Percentiles rank a stretch among this genome's conserved stretches.
phyloP scores from a whole-genome alignment of 2,888 invertebrate species.

The Drosophila anceps region DNA sequence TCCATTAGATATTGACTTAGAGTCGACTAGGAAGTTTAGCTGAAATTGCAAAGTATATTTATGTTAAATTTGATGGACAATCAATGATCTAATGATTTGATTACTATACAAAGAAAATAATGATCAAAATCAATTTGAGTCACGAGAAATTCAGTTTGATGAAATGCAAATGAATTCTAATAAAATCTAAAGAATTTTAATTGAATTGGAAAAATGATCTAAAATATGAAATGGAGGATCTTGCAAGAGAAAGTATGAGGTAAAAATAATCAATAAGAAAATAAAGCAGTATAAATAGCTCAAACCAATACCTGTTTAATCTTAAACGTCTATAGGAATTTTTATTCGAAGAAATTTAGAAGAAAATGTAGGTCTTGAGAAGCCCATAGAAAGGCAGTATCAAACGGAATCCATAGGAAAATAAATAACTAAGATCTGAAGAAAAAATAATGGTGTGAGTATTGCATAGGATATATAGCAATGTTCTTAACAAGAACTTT shows the following conservation, averaged over 20 bases:
- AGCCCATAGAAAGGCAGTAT: neutral
- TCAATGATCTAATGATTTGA: neutral
- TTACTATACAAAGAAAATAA: neutral
- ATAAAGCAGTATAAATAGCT: neutral
- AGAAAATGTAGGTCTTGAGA: neutral
- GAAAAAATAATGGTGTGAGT: neutral
- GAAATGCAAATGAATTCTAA: neutral
- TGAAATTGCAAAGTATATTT: neutral
- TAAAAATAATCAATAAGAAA: neutral
- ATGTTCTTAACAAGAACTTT: too few species aligned
- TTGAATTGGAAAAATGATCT: neutral
- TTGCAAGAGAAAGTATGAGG: neutral
- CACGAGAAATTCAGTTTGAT: neutral
- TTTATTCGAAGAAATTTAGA: too few species aligned
- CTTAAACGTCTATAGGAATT: neutral
- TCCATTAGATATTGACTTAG: neutral
- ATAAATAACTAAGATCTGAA: neutral
- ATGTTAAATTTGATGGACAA: neutral
- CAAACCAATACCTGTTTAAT: neutral
- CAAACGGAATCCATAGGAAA: neutral
- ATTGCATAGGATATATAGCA: too few species aligned
- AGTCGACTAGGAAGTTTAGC: constrained; percentile 9
- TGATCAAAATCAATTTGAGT: neutral
- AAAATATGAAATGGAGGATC: neutral
- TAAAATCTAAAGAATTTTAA: neutral